phyloP scores from a whole-genome alignment of 2,113 vertebrate species.

The Hucho hucho region DNA sequence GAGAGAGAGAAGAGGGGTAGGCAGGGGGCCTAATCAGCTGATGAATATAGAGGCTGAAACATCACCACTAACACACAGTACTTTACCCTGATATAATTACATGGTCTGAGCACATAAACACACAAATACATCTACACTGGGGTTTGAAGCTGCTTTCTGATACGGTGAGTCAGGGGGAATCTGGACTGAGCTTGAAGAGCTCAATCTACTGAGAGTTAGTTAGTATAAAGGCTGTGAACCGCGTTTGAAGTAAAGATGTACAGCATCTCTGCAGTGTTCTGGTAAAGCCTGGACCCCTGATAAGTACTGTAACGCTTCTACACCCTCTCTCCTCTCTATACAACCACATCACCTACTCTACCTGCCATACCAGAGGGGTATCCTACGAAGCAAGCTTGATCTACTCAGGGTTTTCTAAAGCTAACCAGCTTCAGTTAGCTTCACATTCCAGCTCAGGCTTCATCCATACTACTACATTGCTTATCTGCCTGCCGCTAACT shows the following conservation, averaged over 20 bases:
- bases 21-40: neutral
- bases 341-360: constrained; percentile 32
- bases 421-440: no score
- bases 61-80: neutral
- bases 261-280: constrained; percentile 38
- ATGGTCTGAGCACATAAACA: neutral
- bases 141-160: neutral
- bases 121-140: neutral
- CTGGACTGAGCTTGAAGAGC: constrained; percentile 3
- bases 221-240: constrained; percentile 49
- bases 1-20: no score
- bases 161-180: constrained; percentile 36
- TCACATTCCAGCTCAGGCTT: no score
- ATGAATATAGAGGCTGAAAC: neutral
- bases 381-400: no score
- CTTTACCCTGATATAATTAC: no score
- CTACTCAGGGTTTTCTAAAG: no score
- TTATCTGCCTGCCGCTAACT: no score
- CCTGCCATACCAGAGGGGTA: constrained; percentile 33
- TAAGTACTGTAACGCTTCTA: constrained; percentile 26
- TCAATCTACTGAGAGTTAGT: constrained; percentile 22
- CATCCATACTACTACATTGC: no score
- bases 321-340: constrained; percentile 1
- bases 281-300: constrained; percentile 55
- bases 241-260: constrained; percentile 64